Evolutionary conservation across 2,113 vertebrate species (phyloP).

Genomic region (Nestor notabilis): DNA sequence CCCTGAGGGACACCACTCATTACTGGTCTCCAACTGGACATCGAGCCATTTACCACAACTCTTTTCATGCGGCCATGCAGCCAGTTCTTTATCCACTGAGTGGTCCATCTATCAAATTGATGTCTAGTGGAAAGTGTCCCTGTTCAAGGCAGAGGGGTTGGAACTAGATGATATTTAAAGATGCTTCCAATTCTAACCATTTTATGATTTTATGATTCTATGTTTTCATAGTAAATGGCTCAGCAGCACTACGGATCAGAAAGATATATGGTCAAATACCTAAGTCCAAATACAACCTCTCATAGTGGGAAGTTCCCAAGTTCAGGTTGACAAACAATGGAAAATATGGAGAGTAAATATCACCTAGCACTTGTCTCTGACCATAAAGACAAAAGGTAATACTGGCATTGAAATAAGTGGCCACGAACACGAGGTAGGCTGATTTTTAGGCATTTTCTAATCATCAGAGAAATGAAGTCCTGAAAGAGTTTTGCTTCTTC

Average conservation of each 20-base stretch:
- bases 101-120: too few species aligned
- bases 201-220: background rate
- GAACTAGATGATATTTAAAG: background rate
- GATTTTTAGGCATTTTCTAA: background rate
- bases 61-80: too few species aligned
- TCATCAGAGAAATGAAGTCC: background rate
- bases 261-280: background rate
- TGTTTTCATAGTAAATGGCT: background rate
- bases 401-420: background rate
- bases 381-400: background rate
- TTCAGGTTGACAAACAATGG: background rate
- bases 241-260: background rate
- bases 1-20: too few species aligned
- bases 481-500: background rate
- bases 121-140: too few species aligned
- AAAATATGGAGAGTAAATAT: background rate
- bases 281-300: background rate
- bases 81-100: too few species aligned
- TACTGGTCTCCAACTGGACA: too few species aligned
- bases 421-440: background rate
- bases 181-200: background rate
- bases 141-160: background rate
- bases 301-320: background rate
- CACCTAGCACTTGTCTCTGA: background rate
- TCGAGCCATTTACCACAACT: too few species aligned